These are phyloP conservation scores for Neelides folsomi DNA, from an alignment of 2,888 invertebrate species.

Conservation along the genomic window DNA sequence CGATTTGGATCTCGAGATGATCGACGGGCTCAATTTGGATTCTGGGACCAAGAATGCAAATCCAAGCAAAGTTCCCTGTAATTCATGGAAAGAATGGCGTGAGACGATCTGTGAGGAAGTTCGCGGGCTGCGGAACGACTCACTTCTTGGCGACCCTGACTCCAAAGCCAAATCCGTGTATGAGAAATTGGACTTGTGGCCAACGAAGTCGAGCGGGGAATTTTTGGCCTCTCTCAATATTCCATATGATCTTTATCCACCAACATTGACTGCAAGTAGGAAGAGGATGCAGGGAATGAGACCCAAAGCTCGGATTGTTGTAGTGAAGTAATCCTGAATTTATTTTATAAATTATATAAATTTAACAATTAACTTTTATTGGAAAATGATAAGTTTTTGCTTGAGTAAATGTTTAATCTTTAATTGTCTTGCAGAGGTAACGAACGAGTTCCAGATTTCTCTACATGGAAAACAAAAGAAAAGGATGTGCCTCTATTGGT, in stretches of 20 bases:
- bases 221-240: not conserved
- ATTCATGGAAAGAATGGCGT: conserved; percentile 19
- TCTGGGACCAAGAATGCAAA: not conserved
- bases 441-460: conserved; percentile 5
- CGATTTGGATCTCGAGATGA: conserved; percentile 13
- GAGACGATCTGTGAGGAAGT: conserved; percentile 13
- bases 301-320: no score
- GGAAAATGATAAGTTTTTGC: no score
- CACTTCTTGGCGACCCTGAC: conserved; percentile 8
- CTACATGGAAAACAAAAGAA: conserved; percentile 6
- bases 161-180: conserved; percentile 4
- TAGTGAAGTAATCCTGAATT: no score
- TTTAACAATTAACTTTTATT: no score
- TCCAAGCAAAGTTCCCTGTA: not conserved
- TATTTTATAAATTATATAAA: no score
- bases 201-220: not conserved
- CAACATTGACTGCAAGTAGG: not conserved
- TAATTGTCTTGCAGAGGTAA: no score
- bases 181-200: not conserved
- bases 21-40: not conserved
- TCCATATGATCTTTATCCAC: conserved; percentile 6
- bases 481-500: conserved; percentile 15
- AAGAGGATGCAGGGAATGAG: not conserved
- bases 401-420: no score
- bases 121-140: conserved; percentile 13